Evolutionary conservation across 2,797 vertebrate species (phyloP).

Genomic region (Oreochromis grahami): DNA sequence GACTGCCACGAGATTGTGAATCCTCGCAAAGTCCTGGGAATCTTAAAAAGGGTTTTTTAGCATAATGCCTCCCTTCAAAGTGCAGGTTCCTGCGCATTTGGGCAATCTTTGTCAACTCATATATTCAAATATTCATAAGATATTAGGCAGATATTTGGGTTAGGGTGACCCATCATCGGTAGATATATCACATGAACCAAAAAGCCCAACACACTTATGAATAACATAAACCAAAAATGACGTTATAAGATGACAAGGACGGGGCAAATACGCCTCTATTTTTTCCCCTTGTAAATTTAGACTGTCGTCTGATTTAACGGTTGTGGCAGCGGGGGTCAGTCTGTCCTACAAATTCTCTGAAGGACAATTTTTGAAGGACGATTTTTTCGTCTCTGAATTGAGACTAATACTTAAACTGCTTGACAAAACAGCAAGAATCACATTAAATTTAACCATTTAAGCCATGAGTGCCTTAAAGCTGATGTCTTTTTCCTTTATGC

Average conservation of each 20-base stretch:
- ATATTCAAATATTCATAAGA: not conserved
- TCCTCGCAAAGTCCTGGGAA: not conserved
- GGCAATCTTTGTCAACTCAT: not conserved
- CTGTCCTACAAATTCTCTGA: not conserved
- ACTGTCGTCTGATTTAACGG: not conserved
- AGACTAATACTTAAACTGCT: not conserved
- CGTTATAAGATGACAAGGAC: not conserved
- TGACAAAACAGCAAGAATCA: not conserved
- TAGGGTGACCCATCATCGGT: not conserved
- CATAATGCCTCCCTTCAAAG: not conserved
- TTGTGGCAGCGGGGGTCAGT: not conserved
- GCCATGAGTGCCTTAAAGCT: constrained; percentile 2
- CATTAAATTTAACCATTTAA: not conserved
- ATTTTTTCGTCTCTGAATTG: not conserved
- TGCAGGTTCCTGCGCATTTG: not conserved
- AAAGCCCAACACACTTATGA: not conserved
- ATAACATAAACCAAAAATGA: not conserved
- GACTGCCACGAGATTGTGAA: not conserved
- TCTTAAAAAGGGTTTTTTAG: not conserved
- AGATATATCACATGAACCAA: not conserved
- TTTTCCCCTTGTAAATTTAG: not conserved
- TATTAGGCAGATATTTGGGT: not conserved
- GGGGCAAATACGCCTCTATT: not conserved
- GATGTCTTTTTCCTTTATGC: not conserved
- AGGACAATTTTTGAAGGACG: not conserved